Evolutionary conservation across 23 tunicate genomes (phyloP).

Genomic region (Clavelina lepadiformis): DNA sequence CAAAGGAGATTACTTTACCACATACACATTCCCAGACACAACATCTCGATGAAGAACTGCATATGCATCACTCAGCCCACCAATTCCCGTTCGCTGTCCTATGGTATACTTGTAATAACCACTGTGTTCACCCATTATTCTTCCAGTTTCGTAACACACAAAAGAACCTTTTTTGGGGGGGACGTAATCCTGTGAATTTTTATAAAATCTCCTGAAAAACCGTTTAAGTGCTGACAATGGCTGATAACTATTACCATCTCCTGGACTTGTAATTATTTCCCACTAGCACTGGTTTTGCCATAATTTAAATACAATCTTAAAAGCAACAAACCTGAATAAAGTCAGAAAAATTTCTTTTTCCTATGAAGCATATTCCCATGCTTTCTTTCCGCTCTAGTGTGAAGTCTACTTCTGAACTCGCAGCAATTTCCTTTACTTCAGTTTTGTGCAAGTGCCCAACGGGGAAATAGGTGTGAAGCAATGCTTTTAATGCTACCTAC

Average conservation of each 20-base stretch:
- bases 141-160: slow-evolving; percentile 45
- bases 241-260: no score
- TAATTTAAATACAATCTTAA: no score
- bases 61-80: slow-evolving; percentile 33
- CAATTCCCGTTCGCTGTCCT: slow-evolving; percentile 66
- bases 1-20: slow-evolving; percentile 46
- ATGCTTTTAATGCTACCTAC: slow-evolving; percentile 13
- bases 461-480: slow-evolving; percentile 59
- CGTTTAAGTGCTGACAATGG: no score
- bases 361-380: slow-evolving; percentile 94
- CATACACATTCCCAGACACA: slow-evolving; percentile 41
- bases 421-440: slow-evolving; percentile 67
- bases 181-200: slow-evolving; percentile 76
- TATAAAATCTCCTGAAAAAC: no score
- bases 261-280: no score
- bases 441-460: slow-evolving; percentile 45
- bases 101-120: slow-evolving; percentile 53
- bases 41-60: slow-evolving; percentile 39
- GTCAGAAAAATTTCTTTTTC: slow-evolving; percentile 53
- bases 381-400: slow-evolving; percentile 73
- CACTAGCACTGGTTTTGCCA: no score
- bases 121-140: slow-evolving; percentile 46
- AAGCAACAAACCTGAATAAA: slow-evolving; percentile 49
- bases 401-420: slow-evolving; percentile 31
- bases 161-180: slow-evolving; percentile 73